Base-by-base conservation (phyloP, 2,888 invertebrate species). In the Andrena chrysosceles region DNA sequence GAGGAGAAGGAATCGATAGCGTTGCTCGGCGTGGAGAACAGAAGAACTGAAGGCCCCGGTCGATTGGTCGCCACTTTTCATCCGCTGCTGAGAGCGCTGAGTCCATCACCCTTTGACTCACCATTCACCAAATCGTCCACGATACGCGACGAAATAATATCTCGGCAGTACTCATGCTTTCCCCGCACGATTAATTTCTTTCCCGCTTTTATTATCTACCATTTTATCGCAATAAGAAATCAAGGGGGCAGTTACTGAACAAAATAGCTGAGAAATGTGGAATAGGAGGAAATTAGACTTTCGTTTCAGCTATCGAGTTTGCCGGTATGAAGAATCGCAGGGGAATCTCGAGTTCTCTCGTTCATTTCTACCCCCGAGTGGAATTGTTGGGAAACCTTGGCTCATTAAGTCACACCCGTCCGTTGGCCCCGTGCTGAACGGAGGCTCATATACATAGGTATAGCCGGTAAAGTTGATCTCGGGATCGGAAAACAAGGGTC, bases 61-160 rank as follows among this genome's bases (percentile, higher is more conserved):
- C 23, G 56, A 56, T 23, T 10, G 10, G 56, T 56, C 56, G 56
- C 56, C 56, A 26, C 56, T 56, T 56, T 20, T 26, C 20, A 8
- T 63, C 29, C 31, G 29, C 16, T 42, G 26, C 29, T 68, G 69
- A 66, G 31, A 42, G 20, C 31, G 59, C 52, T 54, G 75, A 29
- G 71, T 72, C 60, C 56, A 54, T 63, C 76, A 76, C 29, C 64
- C 80, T 80, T 68, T 76, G 69, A 76, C 76, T 76, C 80, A 80
- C 80, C 69, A 77, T 62, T 59, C 80, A 64, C 23, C 23, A 8
- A 56, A 56, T 56, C 23, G 56, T 54, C 60, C 76, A 69, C 71
- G 69, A 69, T 71, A 1, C 72, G 66, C 49, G 42, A 76, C 72
- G 64, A 80, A 76, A 76, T 33, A 76, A 80, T 76, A 69, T 76